Base-by-base conservation (phyloP, 37 sponge, comb jelly and placozoan genomes). In the Aplysina aerophoba region DNA sequence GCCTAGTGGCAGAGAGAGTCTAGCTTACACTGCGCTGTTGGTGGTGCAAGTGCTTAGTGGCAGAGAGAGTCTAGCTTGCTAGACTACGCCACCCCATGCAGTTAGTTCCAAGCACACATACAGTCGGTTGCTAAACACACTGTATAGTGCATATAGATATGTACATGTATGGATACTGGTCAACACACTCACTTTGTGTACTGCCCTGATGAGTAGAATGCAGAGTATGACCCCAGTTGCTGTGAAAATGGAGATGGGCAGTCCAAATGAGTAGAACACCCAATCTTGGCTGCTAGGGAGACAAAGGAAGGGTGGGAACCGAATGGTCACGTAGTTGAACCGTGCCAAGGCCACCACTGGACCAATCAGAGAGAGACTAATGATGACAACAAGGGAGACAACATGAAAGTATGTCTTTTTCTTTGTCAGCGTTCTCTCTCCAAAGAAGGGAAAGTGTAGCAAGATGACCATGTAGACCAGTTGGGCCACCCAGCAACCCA, bases 341-440 rank as follows among this genome's bases (percentile, higher is more conserved):
- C 34, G 13, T 2, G 33, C 71, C 28, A 30, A 30, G 30, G 71
- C 71, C 13, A 69, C 71, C 71, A 69, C 71, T 27, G 71, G 71
- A 34, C 71, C 71, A 69, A 69, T 69, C 71, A 69, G 71, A 69
- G 35, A 34, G 33, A 69, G 27, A 34, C 4, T 17, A 15, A 69
- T 35, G 13, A 69, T 30, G 17, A 69, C 31, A 34, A 69, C 31
- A 69, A 69, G 35, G 34, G 71, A 34, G 28, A 30, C 6, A 30
- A 27, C 33, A 69, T 69, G 71, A 35, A 28, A 34, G 71, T 11
- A 11, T 1, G 13, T 69, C 17, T 69, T 30, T 4, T 30, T 30
- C 71, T 69, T 69, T 35, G 13, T 69, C 71, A 69, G 17, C 6
- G 28, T 69, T 35, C 34, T 69, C 50, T 44, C 50, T 44, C 50